These are phyloP conservation scores for Philaethria dido DNA, from an alignment of 2,888 invertebrate genomes.

Conservation along the genomic window DNA sequence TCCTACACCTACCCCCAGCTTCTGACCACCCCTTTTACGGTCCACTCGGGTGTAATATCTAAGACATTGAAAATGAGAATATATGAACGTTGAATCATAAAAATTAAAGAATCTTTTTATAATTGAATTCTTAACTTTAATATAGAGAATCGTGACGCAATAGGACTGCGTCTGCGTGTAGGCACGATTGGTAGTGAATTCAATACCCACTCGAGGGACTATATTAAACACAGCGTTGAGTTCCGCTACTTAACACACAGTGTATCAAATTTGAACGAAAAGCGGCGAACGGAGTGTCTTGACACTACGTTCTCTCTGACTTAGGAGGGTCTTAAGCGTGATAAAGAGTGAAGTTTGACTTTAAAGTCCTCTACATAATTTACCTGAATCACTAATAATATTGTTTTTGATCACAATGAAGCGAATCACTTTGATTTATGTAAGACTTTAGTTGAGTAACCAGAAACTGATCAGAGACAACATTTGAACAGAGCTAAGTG, in stretches of 20 bases:
- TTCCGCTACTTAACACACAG: too few species aligned
- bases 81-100: constrained; percentile 21
- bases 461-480: constrained; percentile 57
- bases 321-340: too few species aligned
- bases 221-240: too few species aligned
- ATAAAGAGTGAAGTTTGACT: too few species aligned
- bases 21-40: constrained; percentile 30
- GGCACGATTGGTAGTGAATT: too few species aligned
- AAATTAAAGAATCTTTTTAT: background rate
- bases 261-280: too few species aligned
- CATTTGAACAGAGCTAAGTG: constrained; percentile 69
- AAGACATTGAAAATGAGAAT: constrained; percentile 53
- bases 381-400: background rate
- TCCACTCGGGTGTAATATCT: constrained; percentile 47
- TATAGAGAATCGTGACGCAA: too few species aligned
- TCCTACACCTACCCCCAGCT: constrained; percentile 44
- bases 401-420: constrained; percentile 20
- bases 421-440: constrained; percentile 23
- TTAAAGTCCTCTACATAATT: too few species aligned
- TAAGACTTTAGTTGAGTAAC: constrained; percentile 46
- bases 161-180: too few species aligned
- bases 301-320: too few species aligned
- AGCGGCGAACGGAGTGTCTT: too few species aligned
- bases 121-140: background rate
- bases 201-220: too few species aligned